Conservation (phyloP, 1,140 invertebrate genomes). For the Globodera rostochiensis region DNA sequence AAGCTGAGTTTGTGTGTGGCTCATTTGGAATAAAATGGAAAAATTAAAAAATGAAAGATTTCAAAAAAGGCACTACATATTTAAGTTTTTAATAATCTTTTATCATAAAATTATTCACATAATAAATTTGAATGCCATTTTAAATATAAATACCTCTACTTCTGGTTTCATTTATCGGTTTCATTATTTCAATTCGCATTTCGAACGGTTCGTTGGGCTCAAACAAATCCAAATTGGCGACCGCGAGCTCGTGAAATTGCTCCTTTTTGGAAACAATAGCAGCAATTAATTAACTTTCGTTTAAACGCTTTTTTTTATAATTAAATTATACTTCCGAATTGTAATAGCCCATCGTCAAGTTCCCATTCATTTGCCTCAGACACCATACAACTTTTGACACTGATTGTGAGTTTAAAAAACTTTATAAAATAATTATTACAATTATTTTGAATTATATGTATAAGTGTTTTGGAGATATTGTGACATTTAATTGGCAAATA, state of each 20-base stretch:
- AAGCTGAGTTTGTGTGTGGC: conserved; percentile 10
- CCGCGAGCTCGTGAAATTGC: not conserved
- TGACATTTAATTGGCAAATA: no score
- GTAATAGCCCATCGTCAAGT: not conserved
- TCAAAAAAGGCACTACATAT: no score
- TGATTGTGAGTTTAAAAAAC: not conserved
- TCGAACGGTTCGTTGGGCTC: not conserved
- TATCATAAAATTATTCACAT: no score
- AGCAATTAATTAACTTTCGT: not conserved
- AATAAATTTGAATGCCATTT: no score
- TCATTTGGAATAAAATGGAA: no score
- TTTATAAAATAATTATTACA: no score
- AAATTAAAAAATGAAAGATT: no score
- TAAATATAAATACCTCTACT: no score
- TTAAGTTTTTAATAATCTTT: no score
- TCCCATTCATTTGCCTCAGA: not conserved
- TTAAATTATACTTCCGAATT: not conserved
- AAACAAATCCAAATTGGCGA: not conserved
- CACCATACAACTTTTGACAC: not conserved
- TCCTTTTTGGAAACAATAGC: not conserved
- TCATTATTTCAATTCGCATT: not conserved
- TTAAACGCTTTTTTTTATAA: not conserved
- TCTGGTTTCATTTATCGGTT: no score
- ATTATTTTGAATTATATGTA: no score
- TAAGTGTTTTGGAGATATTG: no score